phyloP scores from a whole-genome alignment of 2,113 vertebrate genomes.

The Gobiocypris rarus region DNA sequence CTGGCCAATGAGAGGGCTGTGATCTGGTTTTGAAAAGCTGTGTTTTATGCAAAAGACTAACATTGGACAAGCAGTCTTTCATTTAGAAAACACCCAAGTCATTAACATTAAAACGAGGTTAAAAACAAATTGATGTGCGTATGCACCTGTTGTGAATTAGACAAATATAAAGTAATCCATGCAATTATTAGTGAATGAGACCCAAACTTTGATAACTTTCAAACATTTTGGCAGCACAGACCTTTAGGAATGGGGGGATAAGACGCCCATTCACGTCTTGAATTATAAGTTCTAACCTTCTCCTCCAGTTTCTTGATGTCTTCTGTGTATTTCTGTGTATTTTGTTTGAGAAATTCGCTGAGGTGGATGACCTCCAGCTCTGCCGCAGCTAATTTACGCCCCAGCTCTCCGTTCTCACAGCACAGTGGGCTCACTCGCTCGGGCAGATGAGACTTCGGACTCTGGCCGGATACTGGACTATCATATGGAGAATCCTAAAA shows the following conservation, averaged over 20 bases:
- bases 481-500: slow-evolving; percentile 63
- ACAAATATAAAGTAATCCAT: too few species aligned
- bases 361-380: slow-evolving; percentile 86
- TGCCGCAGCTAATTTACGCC: slow-evolving; percentile 80
- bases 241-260: not conserved
- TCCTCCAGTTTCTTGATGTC: slow-evolving; percentile 93
- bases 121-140: not conserved
- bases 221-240: not conserved
- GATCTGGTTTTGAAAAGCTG: not conserved
- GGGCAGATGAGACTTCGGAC: slow-evolving; percentile 65
- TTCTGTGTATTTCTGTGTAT: slow-evolving; percentile 84
- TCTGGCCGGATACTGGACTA: slow-evolving; percentile 59
- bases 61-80: not conserved
- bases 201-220: not conserved
- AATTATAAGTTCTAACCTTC: slow-evolving; percentile 76
- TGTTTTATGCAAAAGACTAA: not conserved
- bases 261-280: not conserved
- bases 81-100: not conserved
- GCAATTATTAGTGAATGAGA: not conserved
- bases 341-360: slow-evolving; percentile 85
- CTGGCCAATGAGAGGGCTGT: not conserved
- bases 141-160: not conserved
- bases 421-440: slow-evolving; percentile 69
- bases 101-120: not conserved
- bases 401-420: slow-evolving; percentile 82